Evolutionary conservation across 2,888 invertebrate genomes (phyloP), one percentile per base, ranked within the genome.

Genomic region (Buathra laborator): DNA sequence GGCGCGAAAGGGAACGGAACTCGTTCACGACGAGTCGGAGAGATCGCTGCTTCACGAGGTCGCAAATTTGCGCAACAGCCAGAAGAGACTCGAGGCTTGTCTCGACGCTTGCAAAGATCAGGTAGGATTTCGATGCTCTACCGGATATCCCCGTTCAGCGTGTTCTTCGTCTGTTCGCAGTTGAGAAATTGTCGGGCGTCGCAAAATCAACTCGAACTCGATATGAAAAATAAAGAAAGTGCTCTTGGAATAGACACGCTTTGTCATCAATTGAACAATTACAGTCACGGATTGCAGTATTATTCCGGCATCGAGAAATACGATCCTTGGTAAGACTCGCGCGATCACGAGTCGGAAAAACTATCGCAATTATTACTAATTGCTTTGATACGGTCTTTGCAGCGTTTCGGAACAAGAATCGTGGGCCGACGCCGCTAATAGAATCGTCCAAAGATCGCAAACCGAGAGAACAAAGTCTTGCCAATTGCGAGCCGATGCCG

Each of bases 11-110:
- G 97, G 97, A 70, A 96, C 98, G 89, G 99, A 99, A 94, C 96
- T 98, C 90, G 98, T 98, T 1, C 98, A 99, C 91, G 99, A 99
- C 91, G 95, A 96, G 67, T 97, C 98, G 48, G 99, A 99, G 93
- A 97, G 97, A 93, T 96, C 97, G 10, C 94, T 99, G 59, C 95
- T 99, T 37, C 95, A 95, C 92, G 99, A 99, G 94, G 96, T 98
- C 53, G 97, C 98, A 89, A 96, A 96, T 81, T 95, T 98, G 89
- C 96, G 97, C 79, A 96, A 96, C 87, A 96, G 96, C 87, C 98
- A 98, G 93, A 97, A 97, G 84, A 96, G 96, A 90, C 95, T 99
- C 89, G 95, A 96, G 89, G 95, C 94, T 77, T 95, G 97, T 92
- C 95, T 97, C 70, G 97, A 97, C 87, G 97, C 96, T 94, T 96